A percentile compares a stretch with the other conserved stretches of the same genome.
Evolutionary conservation across 2,888 invertebrate genomes (phyloP).

Genomic region (Priapulus caudatus): DNA sequence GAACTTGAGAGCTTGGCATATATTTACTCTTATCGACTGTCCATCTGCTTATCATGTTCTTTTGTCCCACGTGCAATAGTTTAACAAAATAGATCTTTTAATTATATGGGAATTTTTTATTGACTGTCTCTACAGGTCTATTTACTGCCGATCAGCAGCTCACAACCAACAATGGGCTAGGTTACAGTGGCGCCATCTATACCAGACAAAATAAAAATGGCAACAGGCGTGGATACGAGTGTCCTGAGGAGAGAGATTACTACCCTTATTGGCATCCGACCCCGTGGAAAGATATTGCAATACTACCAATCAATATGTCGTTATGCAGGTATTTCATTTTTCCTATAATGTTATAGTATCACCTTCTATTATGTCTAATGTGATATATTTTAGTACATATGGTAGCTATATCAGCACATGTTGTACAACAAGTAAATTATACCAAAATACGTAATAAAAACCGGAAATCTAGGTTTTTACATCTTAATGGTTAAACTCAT

Average conservation of each 20-base stretch:
- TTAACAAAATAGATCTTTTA: too few relatives aligned
- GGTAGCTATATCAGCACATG: too few relatives aligned
- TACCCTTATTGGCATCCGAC: slow-evolving; percentile 40
- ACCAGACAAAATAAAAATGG: slow-evolving; percentile 37
- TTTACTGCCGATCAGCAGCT: slow-evolving; percentile 37
- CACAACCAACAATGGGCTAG: slow-evolving; percentile 28
- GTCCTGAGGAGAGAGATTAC: slow-evolving; percentile 39
- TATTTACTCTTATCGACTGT: too few relatives aligned
- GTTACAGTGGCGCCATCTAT: slow-evolving; percentile 30
- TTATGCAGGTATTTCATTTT: slow-evolving; percentile 31
- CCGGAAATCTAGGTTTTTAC: slow-evolving; percentile 5
- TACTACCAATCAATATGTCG: slow-evolving; percentile 32
- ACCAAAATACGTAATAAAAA: neutral
- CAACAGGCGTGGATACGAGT: slow-evolving; percentile 36
- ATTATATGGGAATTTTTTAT: neutral
- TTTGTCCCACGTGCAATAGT: too few relatives aligned
- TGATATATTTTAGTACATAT: too few relatives aligned
- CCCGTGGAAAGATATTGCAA: slow-evolving; percentile 37
- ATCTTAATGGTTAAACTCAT: too few relatives aligned
- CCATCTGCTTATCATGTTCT: too few relatives aligned
- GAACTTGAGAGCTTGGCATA: neutral
- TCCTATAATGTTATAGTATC: too few relatives aligned
- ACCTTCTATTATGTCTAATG: too few relatives aligned
- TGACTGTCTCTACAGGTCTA: slow-evolving; percentile 25
- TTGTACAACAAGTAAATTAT: too few relatives aligned